Base-by-base conservation (phyloP, 23 tunicate genomes). In the Oikopleura dioica region DNA sequence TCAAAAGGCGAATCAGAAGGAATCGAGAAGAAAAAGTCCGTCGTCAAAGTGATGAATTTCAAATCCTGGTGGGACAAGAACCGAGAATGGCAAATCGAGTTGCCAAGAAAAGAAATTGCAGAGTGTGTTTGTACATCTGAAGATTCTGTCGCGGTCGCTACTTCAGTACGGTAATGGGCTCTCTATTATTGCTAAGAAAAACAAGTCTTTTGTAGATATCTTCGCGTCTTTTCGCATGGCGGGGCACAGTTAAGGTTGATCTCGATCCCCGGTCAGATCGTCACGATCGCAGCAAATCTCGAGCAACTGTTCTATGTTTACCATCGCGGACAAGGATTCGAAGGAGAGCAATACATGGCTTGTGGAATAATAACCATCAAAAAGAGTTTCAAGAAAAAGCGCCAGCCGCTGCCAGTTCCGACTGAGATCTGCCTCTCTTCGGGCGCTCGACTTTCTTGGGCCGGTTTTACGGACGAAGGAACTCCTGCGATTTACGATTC, bases 391-490 rank as follows among this genome's bases (percentile, higher is more conserved):
- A 87, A 87, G 37, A 78, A 82, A 58, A 78, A 78, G 0, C 88
- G 83, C 30, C 76, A 87, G 0, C 80, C 76, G 76, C 78, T 78
- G 9, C 79, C 78, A 1, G 85, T 86, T n/a, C 78, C 76, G 1
- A 76, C 77, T 1, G 81, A 78, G 0, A 68, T 94, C 24, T 85
- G 95, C 37, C 35, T 94, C 26, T 79, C 83, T 37, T 68, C 76
- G 23, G 79, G 63, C 2, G 78, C 95, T n/a, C 80, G 84, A 1
- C 83, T 94, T 4, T 32, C 68, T 2, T 94, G 99, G 99, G 29
- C 84, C 59, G 99, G 99, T 0, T 86, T 94, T 55, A 79, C 95
- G 12, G 83, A 87, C 34, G 95, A 94, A 80, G 95, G 95, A n/a
- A 86, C 99, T 1, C 95, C 95, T 0, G 85, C 83, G 24, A 81